Base-by-base conservation (phyloP, 2,797 vertebrate genomes). In the Antrozous pallidus region DNA sequence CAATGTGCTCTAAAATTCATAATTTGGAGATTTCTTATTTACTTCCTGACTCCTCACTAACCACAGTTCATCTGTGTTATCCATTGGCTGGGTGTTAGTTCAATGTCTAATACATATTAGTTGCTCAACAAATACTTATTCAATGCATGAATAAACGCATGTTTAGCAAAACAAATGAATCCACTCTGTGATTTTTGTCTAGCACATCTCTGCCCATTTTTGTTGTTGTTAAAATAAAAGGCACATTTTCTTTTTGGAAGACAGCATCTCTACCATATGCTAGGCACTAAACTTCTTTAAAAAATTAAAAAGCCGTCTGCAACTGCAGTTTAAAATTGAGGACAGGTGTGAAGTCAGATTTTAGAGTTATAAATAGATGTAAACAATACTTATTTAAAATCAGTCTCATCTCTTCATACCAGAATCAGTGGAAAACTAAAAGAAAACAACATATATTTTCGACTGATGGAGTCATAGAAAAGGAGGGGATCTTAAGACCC, bases 381-480 rank as follows among this genome's bases (percentile, higher is more conserved):
- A 88, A 79, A 85, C 11, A 90, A 78, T 42, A 83, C 56, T 70
- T 83, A 87, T 33, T 89, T 81, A 90, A 96, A 96, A 92, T 18
- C 3, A 22, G 13, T 89, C 70, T 81, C 20, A 93, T 71, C 61
- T 88, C 90, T 95, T 90, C 58, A 92, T 36, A 92, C 6, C 73
- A 95, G 77, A 94, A 92, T 47, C 8, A 90, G 33, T 58, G 33
- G 92, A 77, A 96, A 92, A 47, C 49, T 67, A 95, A 96, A 95
- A 93, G 87, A 97, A 96, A 33, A 94, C 12, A 54, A 70, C 2
- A 54, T 73, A 51, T 93, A 26, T 51, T 89, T 95, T 54, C 0
- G 22, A 31, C 12, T 83, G 70, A 70, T 67, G 79, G 74, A 38
- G 54, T 93, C 88, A 83, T 36, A 95, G 20, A 28, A 83, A 31